Evolutionary conservation across 2,797 vertebrate genomes (phyloP).

Genomic region (Meriones psammophilus): DNA sequence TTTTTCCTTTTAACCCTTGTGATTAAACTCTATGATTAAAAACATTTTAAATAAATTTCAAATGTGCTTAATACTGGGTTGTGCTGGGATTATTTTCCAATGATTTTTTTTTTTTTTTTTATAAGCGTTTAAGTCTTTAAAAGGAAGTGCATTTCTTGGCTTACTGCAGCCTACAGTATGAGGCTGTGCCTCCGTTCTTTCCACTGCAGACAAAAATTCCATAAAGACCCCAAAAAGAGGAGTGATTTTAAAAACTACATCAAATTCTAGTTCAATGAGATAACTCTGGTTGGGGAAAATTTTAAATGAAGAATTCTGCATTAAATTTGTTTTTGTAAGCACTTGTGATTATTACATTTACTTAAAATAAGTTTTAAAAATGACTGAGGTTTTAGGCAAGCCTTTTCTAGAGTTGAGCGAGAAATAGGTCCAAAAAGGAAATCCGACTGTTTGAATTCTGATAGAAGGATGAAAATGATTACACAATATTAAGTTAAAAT

Average conservation of each 20-base stretch:
- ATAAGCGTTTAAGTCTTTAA: background rate
- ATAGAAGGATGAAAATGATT: slow-evolving; percentile 1
- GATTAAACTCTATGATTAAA: background rate
- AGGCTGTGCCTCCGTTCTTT: background rate
- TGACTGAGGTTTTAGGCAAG: background rate
- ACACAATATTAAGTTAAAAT: slow-evolving; percentile 38
- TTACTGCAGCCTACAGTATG: background rate
- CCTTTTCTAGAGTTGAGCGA: background rate
- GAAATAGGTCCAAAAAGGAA: background rate
- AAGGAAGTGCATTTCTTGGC: background rate
- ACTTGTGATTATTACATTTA: background rate
- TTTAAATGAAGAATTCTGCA: background rate
- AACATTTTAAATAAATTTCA: background rate
- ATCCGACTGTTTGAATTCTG: background rate
- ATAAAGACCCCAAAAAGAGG: background rate
- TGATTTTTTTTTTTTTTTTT: background rate
- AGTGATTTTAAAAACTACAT: slow-evolving; percentile 23
- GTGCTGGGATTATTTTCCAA: background rate
- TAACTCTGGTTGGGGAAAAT: background rate
- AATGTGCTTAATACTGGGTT: background rate
- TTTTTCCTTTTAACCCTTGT: too few species aligned
- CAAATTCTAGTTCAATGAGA: background rate
- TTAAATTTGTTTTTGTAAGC: slow-evolving; percentile 16
- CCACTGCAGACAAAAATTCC: background rate
- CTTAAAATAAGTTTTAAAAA: slow-evolving; percentile 33